These are phyloP conservation scores for Diplogasteroides magnus DNA, from an alignment of 1,140 invertebrate genomes.

Conservation along the genomic window DNA sequence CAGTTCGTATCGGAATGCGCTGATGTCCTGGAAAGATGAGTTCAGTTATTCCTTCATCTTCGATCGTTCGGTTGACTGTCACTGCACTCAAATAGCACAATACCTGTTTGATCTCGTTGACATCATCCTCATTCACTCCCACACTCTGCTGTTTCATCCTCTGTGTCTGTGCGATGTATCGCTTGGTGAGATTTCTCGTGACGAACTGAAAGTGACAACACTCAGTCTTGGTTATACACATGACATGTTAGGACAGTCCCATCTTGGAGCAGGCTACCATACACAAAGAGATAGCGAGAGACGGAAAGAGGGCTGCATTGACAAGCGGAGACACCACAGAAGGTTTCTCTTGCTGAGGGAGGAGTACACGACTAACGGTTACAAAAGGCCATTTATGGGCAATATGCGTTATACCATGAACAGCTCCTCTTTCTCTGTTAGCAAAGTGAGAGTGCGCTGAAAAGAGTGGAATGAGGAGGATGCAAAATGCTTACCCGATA, in stretches of 20 bases:
- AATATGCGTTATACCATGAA: slow-evolving; percentile 11
- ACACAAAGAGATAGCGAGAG: no score
- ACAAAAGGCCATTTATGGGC: no score
- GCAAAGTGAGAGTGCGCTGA: slow-evolving; percentile 31
- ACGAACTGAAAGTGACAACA: slow-evolving; percentile 64
- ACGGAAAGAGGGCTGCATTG: no score
- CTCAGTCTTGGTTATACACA: no score
- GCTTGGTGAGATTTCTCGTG: slow-evolving; percentile 71
- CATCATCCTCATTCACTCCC: slow-evolving; percentile 88
- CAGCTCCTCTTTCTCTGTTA: slow-evolving; percentile 14
- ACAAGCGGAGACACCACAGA: no score
- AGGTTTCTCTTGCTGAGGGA: no score
- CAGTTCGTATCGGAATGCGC: slow-evolving; percentile 36
- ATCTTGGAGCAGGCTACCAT: no score
- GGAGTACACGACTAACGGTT: no score
- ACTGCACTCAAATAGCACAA: not conserved
- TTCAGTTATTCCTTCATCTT: not conserved
- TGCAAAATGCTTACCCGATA: slow-evolving; percentile 29
- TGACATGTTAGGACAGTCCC: no score
- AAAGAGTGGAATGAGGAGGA: slow-evolving; percentile 14
- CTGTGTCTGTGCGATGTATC: slow-evolving; percentile 78
- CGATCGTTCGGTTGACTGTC: not conserved
- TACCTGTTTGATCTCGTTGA: slow-evolving; percentile 92
- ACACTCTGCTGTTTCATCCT: slow-evolving; percentile 71
- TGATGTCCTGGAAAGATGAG: slow-evolving; percentile 29